These are phyloP conservation scores for Aleiodes sp. DNA, from an alignment of 1,140 invertebrate genomes.

Conservation along the genomic window DNA sequence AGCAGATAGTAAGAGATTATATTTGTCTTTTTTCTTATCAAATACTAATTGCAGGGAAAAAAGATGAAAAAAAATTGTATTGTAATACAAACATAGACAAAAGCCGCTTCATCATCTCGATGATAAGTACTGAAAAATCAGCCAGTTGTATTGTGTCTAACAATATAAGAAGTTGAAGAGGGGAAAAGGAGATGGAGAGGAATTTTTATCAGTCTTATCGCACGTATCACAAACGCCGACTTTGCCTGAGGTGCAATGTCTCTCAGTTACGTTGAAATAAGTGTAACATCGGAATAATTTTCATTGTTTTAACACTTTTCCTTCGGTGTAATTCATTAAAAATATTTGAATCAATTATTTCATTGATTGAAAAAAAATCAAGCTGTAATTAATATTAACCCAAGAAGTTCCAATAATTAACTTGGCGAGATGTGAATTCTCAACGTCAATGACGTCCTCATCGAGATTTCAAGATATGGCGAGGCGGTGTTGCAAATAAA, in stretches of 20 bases:
- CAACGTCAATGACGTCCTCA: background rate
- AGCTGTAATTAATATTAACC: too few relatives aligned
- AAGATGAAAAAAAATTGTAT: too few relatives aligned
- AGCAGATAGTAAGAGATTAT: too few relatives aligned
- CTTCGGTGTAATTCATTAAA: background rate
- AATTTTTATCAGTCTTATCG: conserved; percentile 12
- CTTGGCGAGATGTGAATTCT: background rate
- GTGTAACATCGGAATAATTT: background rate
- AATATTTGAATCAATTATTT: background rate
- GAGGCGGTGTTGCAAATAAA: background rate
- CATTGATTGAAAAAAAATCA: background rate
- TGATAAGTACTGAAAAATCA: background rate
- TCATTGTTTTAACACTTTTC: background rate
- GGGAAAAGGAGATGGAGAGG: background rate
- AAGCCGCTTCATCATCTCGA: background rate
- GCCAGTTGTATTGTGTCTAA: too few relatives aligned
- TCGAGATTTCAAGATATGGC: background rate
- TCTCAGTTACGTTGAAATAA: background rate
- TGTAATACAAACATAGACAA: background rate
- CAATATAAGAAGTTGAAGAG: background rate
- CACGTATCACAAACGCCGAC: background rate
- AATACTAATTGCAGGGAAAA: too few relatives aligned
- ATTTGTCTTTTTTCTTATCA: too few relatives aligned
- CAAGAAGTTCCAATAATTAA: background rate
- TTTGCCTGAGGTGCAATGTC: background rate